These are phyloP conservation scores for Sebastes iracundus DNA, from an alignment of 2,797 vertebrate species.

Conservation along the genomic window DNA sequence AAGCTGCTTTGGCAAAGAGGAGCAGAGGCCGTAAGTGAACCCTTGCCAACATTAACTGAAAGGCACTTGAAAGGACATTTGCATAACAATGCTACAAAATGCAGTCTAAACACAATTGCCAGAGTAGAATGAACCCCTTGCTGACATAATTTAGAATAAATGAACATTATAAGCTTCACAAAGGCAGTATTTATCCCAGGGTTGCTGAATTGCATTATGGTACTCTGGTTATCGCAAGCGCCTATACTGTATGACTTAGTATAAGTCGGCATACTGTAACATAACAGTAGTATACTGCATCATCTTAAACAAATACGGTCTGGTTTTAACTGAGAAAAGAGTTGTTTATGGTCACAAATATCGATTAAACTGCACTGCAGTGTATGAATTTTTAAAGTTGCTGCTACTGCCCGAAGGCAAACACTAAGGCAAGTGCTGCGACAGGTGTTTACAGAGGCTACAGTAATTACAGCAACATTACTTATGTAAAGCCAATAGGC, in stretches of 20 bases:
- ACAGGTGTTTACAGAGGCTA: constrained; percentile 42
- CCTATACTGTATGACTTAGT: neutral
- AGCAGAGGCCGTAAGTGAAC: constrained; percentile 1
- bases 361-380: constrained; percentile 38
- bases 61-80: constrained; percentile 15
- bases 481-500: neutral
- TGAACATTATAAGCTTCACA: neutral
- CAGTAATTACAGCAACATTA: constrained; percentile 36
- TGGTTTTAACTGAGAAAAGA: neutral
- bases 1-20: constrained; percentile 3
- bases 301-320: neutral
- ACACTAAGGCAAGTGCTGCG: constrained; percentile 12
- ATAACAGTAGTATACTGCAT: neutral
- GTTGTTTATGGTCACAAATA: constrained; percentile 30
- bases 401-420: constrained; percentile 36
- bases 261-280: neutral
- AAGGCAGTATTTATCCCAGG: neutral
- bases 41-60: neutral
- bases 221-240: neutral
- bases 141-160: constrained; percentile 16
- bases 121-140: constrained; percentile 5
- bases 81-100: constrained; percentile 23
- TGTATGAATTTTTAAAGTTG: constrained; percentile 51
- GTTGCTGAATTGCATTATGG: neutral
- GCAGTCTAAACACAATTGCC: neutral